phyloP scores from a whole-genome alignment of 2,113 vertebrate species.

The Phalacrocorax aristotelis region DNA sequence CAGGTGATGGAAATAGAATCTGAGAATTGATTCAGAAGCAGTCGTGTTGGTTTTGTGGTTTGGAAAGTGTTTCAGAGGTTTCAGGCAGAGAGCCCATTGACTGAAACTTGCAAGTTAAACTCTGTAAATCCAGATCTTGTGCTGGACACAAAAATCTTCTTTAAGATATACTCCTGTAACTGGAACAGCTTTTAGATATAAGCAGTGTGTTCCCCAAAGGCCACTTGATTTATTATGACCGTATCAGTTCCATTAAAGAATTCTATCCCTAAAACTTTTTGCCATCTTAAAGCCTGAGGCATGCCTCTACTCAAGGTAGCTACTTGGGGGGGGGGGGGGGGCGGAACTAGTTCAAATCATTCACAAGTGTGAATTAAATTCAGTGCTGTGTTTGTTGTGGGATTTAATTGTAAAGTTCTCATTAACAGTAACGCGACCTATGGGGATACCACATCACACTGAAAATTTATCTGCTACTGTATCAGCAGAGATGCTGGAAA shows the following conservation, averaged over 20 bases:
- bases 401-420: background rate
- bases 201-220: background rate
- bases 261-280: background rate
- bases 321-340: no score
- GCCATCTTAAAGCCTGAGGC: background rate
- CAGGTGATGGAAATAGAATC: background rate
- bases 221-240: background rate
- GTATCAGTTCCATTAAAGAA: background rate
- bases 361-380: background rate
- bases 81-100: background rate
- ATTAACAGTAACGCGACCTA: background rate
- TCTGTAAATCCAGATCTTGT: background rate
- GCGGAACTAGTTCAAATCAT: background rate
- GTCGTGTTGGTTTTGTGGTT: background rate
- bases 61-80: constrained; percentile 3
- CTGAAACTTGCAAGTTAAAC: background rate
- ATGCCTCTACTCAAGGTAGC: background rate
- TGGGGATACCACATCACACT: background rate
- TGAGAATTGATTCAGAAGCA: background rate
- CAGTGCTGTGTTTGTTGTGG: background rate
- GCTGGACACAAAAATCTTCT: background rate
- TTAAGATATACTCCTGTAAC: background rate
- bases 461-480: background rate
- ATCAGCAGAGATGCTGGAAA: background rate
- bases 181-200: background rate